phyloP scores from a whole-genome alignment of 2,113 vertebrate genomes.

The Candoia aspera region DNA sequence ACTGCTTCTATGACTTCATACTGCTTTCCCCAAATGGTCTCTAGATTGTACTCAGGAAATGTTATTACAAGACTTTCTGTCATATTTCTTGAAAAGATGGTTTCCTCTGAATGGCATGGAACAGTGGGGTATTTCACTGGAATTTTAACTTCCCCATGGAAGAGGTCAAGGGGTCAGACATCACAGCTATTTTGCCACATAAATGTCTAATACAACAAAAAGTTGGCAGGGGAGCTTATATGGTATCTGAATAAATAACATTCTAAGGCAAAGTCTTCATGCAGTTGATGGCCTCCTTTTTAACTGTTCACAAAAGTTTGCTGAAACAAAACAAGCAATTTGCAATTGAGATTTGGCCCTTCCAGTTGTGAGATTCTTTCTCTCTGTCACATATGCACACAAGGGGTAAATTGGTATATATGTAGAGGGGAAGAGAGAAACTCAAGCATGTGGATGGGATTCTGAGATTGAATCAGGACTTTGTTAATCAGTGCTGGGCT shows the following conservation, averaged over 20 bases:
- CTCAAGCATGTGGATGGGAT: not conserved
- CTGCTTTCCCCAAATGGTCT: conserved; percentile 62
- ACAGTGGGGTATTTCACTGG: conserved; percentile 47
- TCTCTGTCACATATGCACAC: too few relatives aligned
- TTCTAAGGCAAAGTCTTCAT: not conserved
- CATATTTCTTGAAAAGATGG: conserved; percentile 68
- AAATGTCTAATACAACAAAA: conserved; percentile 34
- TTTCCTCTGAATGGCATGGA: conserved; percentile 57
- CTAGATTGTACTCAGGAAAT: conserved; percentile 72
- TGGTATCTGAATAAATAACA: not conserved
- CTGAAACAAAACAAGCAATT: not conserved
- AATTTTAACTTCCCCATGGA: conserved; percentile 55
- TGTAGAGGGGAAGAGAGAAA: not conserved
- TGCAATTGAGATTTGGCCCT: not conserved
- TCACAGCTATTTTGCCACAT: conserved; percentile 43
- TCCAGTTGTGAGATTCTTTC: not conserved
- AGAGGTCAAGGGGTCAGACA: conserved; percentile 38
- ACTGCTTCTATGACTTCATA: conserved; percentile 63
- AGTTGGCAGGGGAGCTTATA: not conserved
- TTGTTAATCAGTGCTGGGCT: not conserved
- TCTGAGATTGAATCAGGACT: not conserved
- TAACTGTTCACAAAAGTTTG: not conserved
- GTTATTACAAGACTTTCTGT: conserved; percentile 72
- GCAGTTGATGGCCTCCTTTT: not conserved
- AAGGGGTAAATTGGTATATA: not conserved